Evolutionary conservation across 2,888 invertebrate genomes (phyloP).

Genomic region (Drosophila emarginata): DNA sequence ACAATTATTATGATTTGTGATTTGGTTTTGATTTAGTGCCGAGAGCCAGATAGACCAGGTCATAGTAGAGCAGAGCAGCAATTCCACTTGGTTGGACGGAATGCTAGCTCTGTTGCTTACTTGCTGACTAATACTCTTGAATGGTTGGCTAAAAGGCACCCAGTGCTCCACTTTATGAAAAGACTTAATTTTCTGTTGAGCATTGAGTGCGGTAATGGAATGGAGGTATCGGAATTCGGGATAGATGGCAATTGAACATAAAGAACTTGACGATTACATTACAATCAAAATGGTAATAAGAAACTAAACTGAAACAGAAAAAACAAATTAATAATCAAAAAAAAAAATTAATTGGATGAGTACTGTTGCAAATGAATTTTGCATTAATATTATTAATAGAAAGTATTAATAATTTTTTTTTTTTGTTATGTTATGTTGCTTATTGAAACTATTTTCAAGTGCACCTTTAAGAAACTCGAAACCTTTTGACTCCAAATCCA

Average conservation of each 20-base stretch:
- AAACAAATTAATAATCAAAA: too few relatives aligned
- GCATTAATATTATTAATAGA: too few relatives aligned
- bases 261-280: conserved; percentile 49
- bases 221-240: not conserved
- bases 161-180: conserved; percentile 54
- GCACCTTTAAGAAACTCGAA: too few relatives aligned
- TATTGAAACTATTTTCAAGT: too few relatives aligned
- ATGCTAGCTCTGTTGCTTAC: not conserved
- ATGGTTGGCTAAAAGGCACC: conserved; percentile 15
- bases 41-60: conserved; percentile 14
- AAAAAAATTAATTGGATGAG: too few relatives aligned
- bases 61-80: not conserved
- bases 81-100: not conserved
- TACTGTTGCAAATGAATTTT: too few relatives aligned
- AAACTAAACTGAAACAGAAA: not conserved
- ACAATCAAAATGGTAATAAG: conserved; percentile 13
- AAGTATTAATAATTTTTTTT: too few relatives aligned
- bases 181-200: conserved; percentile 64
- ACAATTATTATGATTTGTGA: conserved; percentile 78
- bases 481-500: too few relatives aligned
- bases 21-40: conserved; percentile 70
- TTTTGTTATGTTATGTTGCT: too few relatives aligned
- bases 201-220: conserved; percentile 6
- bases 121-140: not conserved
- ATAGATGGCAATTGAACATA: conserved; percentile 17